A percentile compares a stretch with the other conserved stretches of the same genome.
Conservation (phyloP, 2,888 invertebrate genomes). For the Sisyra nigra region DNA sequence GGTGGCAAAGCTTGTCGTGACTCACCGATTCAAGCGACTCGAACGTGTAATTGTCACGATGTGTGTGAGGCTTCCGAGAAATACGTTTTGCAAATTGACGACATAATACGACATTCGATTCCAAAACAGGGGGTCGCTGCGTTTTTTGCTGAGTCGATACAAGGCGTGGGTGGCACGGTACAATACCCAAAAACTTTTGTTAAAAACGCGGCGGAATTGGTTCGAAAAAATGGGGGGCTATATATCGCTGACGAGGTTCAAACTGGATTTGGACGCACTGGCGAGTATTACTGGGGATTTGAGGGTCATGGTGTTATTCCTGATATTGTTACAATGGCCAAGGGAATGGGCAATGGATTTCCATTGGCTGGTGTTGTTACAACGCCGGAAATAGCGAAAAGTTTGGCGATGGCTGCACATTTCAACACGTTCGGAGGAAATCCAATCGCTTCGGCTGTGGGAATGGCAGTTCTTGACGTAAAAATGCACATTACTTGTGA, state of each 20-base stretch:
- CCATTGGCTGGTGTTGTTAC: conserved; percentile 93
- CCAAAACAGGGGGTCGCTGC: conserved; percentile 70
- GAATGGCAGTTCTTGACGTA: conserved; percentile 84
- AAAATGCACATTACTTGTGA: too few relatives aligned
- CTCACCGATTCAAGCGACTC: conserved; percentile 57
- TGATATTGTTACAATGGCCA: conserved; percentile 93
- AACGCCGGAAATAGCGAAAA: conserved; percentile 70
- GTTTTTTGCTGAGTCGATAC: conserved; percentile 89
- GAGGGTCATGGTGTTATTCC: conserved; percentile 71
- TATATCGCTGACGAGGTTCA: conserved; percentile 93
- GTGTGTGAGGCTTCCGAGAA: conserved; percentile 57
- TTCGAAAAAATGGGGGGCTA: conserved; percentile 70
- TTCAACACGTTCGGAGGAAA: conserved; percentile 97
- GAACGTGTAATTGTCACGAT: conserved; percentile 45
- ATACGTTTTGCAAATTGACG: conserved; percentile 69
- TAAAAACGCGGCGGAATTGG: conserved; percentile 58
- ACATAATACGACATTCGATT: conserved; percentile 61
- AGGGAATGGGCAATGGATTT: conserved; percentile 91
- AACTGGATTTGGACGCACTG: conserved; percentile 91
- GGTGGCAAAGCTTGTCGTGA: conserved; percentile 80
- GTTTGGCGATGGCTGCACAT: conserved; percentile 57
- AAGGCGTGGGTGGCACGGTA: conserved; percentile 87
- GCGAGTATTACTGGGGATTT: conserved; percentile 95
- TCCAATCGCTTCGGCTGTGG: conserved; percentile 76
- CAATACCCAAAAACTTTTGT: conserved; percentile 85